Percentiles rank a stretch among this genome's conserved stretches.
phyloP scores from a whole-genome alignment of 2,888 invertebrate species.

The Parapristionchus giblindavisi region DNA sequence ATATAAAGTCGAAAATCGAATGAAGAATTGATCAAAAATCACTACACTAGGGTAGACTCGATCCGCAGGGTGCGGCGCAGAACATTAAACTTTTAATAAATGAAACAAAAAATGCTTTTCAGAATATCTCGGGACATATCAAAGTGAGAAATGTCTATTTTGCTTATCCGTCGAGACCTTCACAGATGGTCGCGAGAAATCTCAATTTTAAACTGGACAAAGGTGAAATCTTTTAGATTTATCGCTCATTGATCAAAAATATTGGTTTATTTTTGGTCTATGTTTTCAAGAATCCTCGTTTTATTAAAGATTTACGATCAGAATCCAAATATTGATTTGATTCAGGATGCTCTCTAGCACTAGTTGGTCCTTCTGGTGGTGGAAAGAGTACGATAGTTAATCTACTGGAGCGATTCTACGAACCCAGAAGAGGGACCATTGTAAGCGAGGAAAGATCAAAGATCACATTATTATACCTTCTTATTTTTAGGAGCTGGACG shows the following conservation, averaged over 20 bases:
- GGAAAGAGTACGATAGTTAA: constrained; percentile 88
- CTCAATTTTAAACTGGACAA: constrained; percentile 9
- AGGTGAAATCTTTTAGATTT: constrained; percentile 6
- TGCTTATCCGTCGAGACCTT: constrained; percentile 28
- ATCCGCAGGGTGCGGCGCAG: too few species aligned
- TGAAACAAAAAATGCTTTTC: too few species aligned
- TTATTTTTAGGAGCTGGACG: constrained; percentile 61
- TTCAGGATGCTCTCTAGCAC: constrained; percentile 50
- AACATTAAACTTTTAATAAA: too few species aligned
- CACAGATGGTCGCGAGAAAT: neutral
- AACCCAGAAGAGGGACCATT: constrained; percentile 78
- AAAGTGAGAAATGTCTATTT: neutral
- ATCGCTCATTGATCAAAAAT: too few species aligned
- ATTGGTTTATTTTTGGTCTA: too few species aligned
- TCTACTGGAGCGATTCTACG: constrained; percentile 84
- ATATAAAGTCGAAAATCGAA: too few species aligned
- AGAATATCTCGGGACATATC: neutral
- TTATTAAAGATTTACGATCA: too few species aligned
- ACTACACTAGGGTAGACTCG: too few species aligned
- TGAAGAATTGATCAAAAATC: too few species aligned
- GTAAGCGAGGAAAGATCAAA: constrained; percentile 71
- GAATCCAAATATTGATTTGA: neutral
- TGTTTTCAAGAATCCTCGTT: too few species aligned
- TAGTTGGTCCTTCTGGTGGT: constrained; percentile 81
- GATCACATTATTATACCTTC: neutral